Evolutionary conservation across 2,888 invertebrate genomes (phyloP).

Genomic region (Erannis defoliaria): DNA sequence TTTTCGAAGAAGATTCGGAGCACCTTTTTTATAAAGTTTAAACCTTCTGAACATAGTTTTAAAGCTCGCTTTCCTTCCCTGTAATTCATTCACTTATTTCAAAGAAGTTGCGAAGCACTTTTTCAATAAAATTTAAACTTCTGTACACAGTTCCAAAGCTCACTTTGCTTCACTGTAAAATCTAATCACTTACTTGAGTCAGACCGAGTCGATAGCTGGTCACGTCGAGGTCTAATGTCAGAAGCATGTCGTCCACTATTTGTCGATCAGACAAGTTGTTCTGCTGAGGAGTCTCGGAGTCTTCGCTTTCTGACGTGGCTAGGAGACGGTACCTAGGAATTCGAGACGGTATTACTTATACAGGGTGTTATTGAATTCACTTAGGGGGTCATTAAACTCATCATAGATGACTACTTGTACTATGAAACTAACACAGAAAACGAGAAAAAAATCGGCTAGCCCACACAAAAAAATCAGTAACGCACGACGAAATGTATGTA

Average conservation of each 20-base stretch:
- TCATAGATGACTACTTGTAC: too few species aligned
- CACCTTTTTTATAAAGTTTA: too few species aligned
- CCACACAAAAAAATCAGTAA: too few species aligned
- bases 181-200: conserved; percentile 91
- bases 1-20: too few species aligned
- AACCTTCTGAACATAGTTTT: too few species aligned
- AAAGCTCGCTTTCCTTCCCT: not conserved
- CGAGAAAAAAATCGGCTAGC: too few species aligned
- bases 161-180: not conserved
- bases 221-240: conserved; percentile 93
- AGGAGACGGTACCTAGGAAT: conserved; percentile 82
- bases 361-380: too few species aligned
- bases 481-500: too few species aligned
- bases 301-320: conserved; percentile 74
- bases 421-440: too few species aligned
- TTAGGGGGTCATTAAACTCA: too few species aligned
- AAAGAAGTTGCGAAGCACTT: not conserved
- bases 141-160: not conserved
- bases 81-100: conserved; percentile 1
- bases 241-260: conserved; percentile 94
- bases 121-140: conserved; percentile 5
- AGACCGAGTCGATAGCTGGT: conserved; percentile 96
- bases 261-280: conserved; percentile 85
- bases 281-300: conserved; percentile 57
- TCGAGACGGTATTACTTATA: not conserved